Evolutionary conservation across 2,797 vertebrate genomes (phyloP), one percentile per base, ranked within the genome.

Genomic region (Furcifer pardalis): DNA sequence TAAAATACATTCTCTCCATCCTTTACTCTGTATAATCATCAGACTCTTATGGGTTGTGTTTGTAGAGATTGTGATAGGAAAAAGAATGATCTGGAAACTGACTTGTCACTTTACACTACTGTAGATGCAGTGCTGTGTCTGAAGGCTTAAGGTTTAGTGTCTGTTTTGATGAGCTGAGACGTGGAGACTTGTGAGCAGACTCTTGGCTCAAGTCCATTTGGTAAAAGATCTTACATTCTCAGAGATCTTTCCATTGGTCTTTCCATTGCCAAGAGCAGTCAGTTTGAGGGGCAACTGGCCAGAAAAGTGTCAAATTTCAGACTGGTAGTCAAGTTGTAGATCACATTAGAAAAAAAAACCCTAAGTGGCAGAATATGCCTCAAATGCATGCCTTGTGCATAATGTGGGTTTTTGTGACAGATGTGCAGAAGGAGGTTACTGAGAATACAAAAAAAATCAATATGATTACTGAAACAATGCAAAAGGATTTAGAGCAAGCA

Each of bases 231-330:
- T 91, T 90, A 82, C 93, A 91, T 95, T 94, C 94, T 93, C 91
- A 8, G 91, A 94, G 94, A 94, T 96, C 95, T 95, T 96, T 96
- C 94, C 95, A 91, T 91, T 94, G 89, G 93, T 94, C 91, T 94
- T 95, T 94, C 93, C 90, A 93, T 66, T 92, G 94, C 91, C 86
- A 94, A 90, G 91, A 93, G 92, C 93, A 93, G 94, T 93, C 93
- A 92, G 92, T 91, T 86, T 91, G 85, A 85, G 93, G 91, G 94
- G 93, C 93, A 91, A 62, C 82, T 86, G 82, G 92, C 95, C 94
- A 95, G 87, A 82, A 91, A 83, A 59, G 91, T 84, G 84, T 96
- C 89, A 88, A 84, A 88, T 96, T 95, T 94, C 94, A 92, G 87
- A 35, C 84, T 72, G 81, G 89, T 93, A 94, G 93, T 95, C 92